These are phyloP conservation scores for Mus minutoides DNA, from an alignment of 2,797 vertebrate genomes.

Conservation along the genomic window DNA sequence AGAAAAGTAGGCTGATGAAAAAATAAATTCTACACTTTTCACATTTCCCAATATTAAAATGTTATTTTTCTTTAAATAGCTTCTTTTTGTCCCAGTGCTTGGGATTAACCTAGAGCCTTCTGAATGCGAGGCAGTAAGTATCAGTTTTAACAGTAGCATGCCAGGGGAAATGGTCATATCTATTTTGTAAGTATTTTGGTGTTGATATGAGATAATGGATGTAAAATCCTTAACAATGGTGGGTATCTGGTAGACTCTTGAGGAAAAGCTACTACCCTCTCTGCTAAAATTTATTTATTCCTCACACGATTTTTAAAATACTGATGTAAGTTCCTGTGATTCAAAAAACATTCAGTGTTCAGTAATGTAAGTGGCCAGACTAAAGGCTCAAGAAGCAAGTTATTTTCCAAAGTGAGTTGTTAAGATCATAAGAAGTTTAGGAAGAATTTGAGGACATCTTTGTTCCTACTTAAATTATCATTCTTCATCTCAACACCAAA, in stretches of 20 bases:
- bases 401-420: constrained; percentile 55
- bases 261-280: neutral
- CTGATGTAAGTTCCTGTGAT: constrained; percentile 43
- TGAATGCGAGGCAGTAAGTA: neutral
- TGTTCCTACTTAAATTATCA: constrained; percentile 66
- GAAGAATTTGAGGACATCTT: constrained; percentile 62
- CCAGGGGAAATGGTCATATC: neutral
- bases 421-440: constrained; percentile 58
- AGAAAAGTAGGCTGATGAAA: neutral
- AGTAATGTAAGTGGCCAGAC: constrained; percentile 46
- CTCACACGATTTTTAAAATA: neutral
- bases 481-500: constrained; percentile 70
- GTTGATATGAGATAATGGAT: constrained; percentile 41
- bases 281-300: constrained; percentile 46
- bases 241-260: neutral
- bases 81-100: neutral
- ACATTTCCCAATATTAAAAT: constrained; percentile 49
- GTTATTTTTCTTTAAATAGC: constrained; percentile 43
- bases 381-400: constrained; percentile 49
- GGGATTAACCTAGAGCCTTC: neutral
- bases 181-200: neutral
- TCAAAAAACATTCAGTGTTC: constrained; percentile 19
- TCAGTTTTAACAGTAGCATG: neutral
- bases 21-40: constrained; percentile 38
- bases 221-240: constrained; percentile 42